These are phyloP conservation scores for Anthophora plumipes DNA, from an alignment of 2,888 invertebrate genomes.

Conservation along the genomic window DNA sequence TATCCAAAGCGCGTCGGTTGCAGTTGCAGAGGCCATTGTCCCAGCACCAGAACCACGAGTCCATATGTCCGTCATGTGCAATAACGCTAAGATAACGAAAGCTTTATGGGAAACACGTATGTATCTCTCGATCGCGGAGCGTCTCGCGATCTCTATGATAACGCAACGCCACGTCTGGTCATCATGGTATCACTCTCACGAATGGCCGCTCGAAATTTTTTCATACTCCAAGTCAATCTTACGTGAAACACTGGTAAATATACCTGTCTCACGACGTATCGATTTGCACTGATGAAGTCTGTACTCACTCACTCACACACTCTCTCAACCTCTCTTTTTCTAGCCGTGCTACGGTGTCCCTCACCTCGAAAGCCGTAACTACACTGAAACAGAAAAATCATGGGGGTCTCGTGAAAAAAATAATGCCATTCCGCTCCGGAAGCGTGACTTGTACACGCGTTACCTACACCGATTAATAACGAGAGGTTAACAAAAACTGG, in stretches of 20 bases:
- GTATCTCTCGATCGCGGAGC: conserved; percentile 60
- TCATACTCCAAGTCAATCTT: too few species aligned
- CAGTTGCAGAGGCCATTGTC: conserved; percentile 23
- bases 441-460: conserved; percentile 16
- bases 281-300: too few species aligned
- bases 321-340: too few species aligned
- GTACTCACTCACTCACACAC: too few species aligned
- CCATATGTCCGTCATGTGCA: conserved; percentile 80
- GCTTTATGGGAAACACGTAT: conserved; percentile 75
- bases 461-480: not conserved
- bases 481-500: conserved; percentile 17
- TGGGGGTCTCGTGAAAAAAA: conserved; percentile 11
- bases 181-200: too few species aligned
- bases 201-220: too few species aligned
- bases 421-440: conserved; percentile 6
- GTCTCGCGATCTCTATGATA: conserved; percentile 46
- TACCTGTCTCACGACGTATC: too few species aligned
- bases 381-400: conserved; percentile 64
- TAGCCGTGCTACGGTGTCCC: conserved; percentile 3
- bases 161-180: conserved; percentile 15
- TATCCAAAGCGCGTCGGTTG: conserved; percentile 56
- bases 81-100: conserved; percentile 78
- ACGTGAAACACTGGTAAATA: too few species aligned
- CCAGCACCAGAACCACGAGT: conserved; percentile 20
- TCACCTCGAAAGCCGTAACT: conserved; percentile 53